Conservation (phyloP, 1,140 invertebrate species). For the Cryptotermes secundus region DNA sequence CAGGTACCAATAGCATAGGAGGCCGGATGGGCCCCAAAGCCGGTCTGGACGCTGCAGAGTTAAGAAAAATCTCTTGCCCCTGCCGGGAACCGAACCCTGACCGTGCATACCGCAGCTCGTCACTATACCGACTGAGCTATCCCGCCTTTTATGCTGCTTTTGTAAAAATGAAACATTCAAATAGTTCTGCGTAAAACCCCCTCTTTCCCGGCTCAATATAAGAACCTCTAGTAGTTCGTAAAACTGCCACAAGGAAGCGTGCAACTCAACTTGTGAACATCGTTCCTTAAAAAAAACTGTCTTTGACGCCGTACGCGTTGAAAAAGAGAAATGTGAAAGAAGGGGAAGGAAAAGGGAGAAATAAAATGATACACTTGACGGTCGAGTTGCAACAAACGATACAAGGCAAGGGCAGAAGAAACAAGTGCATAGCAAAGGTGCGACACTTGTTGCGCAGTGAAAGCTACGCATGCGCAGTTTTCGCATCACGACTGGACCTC, state of each 20-base stretch:
- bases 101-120: too few species aligned
- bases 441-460: constrained; percentile 11
- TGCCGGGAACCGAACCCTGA: too few species aligned
- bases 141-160: too few species aligned
- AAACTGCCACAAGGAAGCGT: not conserved
- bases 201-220: too few species aligned
- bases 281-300: not conserved
- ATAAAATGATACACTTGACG: not conserved
- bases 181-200: too few species aligned
- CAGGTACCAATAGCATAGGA: too few species aligned
- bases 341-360: not conserved
- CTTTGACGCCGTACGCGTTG: not conserved
- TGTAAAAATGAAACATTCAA: too few species aligned
- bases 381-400: not conserved
- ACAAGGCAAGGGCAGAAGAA: constrained; percentile 7
- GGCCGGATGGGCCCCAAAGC: too few species aligned
- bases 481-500: too few species aligned
- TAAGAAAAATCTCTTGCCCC: too few species aligned
- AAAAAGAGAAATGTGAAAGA: not conserved
- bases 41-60: too few species aligned
- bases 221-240: not conserved
- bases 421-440: constrained; percentile 8
- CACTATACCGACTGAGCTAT: too few species aligned
- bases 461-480: not conserved
- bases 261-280: not conserved